Percentiles rank a stretch among this genome's conserved stretches.
Conservation (phyloP, 2,797 vertebrate species). For the Ctenochaetus hawaiiensis region DNA sequence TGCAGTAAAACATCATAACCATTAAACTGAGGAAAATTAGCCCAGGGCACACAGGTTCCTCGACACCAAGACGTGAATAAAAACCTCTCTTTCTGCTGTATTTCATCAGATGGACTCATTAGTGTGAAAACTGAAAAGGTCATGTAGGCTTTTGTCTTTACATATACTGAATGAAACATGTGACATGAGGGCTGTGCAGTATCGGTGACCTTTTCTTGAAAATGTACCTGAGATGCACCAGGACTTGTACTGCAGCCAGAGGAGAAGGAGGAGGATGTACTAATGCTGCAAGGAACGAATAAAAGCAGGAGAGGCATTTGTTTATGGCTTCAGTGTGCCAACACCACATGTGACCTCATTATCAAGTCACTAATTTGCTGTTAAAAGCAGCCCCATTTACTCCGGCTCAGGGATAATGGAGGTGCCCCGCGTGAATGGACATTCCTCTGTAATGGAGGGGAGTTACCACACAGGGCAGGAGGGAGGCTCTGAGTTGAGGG, state of each 20-base stretch:
- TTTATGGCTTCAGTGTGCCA: conserved; percentile 77
- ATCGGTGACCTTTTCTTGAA: conserved; percentile 21
- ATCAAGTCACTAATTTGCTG: conserved; percentile 87
- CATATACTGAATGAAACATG: neutral
- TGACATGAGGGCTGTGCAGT: neutral
- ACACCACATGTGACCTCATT: conserved; percentile 80
- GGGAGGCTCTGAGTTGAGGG: conserved; percentile 64
- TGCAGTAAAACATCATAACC: neutral
- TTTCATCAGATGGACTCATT: neutral
- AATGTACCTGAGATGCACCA: conserved; percentile 39
- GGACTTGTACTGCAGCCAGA: conserved; percentile 24
- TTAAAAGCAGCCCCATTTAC: conserved; percentile 83
- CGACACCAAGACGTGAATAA: neutral
- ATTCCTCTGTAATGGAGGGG: conserved; percentile 84
- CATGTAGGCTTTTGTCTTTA: neutral
- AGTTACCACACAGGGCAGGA: conserved; percentile 73
- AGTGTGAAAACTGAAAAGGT: neutral
- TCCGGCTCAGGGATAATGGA: conserved; percentile 78
- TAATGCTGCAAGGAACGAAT: conserved; percentile 60
- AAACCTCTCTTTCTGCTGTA: neutral
- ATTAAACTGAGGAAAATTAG: neutral
- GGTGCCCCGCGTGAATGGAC: conserved; percentile 81
- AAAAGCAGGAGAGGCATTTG: conserved; percentile 64
- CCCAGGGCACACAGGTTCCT: neutral
- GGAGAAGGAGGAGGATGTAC: conserved; percentile 53